phyloP scores from a whole-genome alignment of 2,797 vertebrate genomes.

The Enteromius thamalakanensis region DNA sequence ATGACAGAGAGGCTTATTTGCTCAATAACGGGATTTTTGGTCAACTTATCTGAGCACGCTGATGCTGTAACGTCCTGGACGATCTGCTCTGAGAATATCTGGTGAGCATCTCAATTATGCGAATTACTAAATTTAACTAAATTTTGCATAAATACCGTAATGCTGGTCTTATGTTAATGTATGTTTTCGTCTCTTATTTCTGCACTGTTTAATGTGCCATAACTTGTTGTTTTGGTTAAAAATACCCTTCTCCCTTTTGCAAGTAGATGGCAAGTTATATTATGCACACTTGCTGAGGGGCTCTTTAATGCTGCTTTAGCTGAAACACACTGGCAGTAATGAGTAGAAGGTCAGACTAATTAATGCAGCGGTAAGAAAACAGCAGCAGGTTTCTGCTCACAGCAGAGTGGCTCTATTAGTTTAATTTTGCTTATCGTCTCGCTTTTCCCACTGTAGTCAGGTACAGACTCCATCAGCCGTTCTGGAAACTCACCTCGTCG shows the following conservation, averaged over 20 bases:
- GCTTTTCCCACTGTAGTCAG: conserved; percentile 58
- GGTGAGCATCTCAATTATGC: not conserved
- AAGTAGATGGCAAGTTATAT: conserved; percentile 35
- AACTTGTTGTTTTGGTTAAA: conserved; percentile 31
- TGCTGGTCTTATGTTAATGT: not conserved
- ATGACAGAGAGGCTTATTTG: not conserved
- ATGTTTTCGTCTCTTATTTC: not conserved
- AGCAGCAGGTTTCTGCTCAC: conserved; percentile 64
- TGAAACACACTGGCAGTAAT: conserved; percentile 57
- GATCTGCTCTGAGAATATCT: conserved; percentile 16
- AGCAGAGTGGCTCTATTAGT: conserved; percentile 71
- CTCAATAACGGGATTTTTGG: not conserved
- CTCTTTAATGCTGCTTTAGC: conserved; percentile 53
- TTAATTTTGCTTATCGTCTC: conserved; percentile 70
- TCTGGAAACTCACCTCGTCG: conserved; percentile 60
- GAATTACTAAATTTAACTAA: not conserved
- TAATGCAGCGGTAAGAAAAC: conserved; percentile 72
- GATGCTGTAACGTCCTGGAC: not conserved
- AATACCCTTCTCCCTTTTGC: not conserved
- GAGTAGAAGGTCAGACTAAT: conserved; percentile 74
- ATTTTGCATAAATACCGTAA: not conserved
- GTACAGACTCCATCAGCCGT: conserved; percentile 71
- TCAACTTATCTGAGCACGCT: not conserved
- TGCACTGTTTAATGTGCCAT: conserved; percentile 1
- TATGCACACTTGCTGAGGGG: conserved; percentile 15